Percentiles rank a stretch among this genome's conserved stretches.
phyloP scores from a whole-genome alignment of 2,888 invertebrate species.

The Blastobasis adustella region DNA sequence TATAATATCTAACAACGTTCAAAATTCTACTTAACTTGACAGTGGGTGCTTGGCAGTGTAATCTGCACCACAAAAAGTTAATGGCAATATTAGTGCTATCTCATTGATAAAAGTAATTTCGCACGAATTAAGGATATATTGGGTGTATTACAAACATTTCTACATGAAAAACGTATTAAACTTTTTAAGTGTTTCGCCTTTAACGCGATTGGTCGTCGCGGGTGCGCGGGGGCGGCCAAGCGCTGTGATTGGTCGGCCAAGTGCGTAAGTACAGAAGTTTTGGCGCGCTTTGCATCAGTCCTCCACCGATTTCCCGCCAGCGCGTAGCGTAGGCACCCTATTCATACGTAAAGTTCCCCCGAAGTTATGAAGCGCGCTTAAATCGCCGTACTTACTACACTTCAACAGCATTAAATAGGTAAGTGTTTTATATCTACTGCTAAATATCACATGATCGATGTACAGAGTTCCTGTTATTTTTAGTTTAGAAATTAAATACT shows the following conservation, averaged over 20 bases:
- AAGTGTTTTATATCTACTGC: conserved; percentile 21
- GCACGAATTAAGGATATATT: neutral
- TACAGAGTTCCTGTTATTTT: conserved; percentile 7
- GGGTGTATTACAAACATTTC: conserved; percentile 32
- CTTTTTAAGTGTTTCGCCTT: conserved; percentile 58
- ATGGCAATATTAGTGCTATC: neutral
- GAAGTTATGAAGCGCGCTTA: conserved; percentile 48
- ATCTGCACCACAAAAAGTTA: no score
- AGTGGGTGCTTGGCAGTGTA: no score
- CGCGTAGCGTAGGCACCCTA: conserved; percentile 12
- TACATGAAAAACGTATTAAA: conserved; percentile 68
- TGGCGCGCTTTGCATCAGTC: conserved; percentile 66
- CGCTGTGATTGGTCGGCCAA: conserved; percentile 42
- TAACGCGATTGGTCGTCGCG: conserved; percentile 41
- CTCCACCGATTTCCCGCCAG: conserved; percentile 46
- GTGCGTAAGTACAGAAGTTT: conserved; percentile 59
- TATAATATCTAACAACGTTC: no score
- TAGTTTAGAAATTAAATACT: no score
- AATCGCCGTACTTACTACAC: conserved; percentile 16
- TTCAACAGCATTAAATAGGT: conserved; percentile 23
- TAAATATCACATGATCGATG: conserved; percentile 10
- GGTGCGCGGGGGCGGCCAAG: conserved; percentile 48
- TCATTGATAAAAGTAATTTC: neutral
- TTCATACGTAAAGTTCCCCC: conserved; percentile 24
- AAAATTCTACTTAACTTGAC: no score